Conservation (phyloP, 2,113 vertebrate genomes). For the Dicaeum eximium region DNA sequence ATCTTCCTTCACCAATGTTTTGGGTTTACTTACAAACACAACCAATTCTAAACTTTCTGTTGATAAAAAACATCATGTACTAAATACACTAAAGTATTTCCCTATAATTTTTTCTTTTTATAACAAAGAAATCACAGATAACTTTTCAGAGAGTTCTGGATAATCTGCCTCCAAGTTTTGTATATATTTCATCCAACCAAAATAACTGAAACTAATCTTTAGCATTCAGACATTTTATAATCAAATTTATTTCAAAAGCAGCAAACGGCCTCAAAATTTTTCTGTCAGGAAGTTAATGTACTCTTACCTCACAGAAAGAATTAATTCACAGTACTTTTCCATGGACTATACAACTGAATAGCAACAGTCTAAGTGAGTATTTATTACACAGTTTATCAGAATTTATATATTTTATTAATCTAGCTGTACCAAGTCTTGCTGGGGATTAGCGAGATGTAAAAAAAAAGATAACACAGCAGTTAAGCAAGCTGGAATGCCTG, state of each 20-base stretch:
- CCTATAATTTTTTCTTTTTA: neutral
- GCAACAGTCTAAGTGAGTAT: neutral
- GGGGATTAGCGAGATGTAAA: neutral
- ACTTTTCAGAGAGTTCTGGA: neutral
- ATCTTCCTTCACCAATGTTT: neutral
- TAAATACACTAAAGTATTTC: neutral
- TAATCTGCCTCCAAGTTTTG: neutral
- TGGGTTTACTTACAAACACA: neutral
- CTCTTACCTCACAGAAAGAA: neutral
- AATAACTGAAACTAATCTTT: neutral
- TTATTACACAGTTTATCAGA: neutral
- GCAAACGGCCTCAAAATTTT: neutral
- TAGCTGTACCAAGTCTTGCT: neutral
- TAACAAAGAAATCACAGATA: neutral
- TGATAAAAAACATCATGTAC: neutral
- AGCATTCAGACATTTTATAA: neutral
- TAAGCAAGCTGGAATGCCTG: neutral
- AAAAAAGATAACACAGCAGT: neutral
- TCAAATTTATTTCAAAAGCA: neutral
- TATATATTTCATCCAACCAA: neutral
- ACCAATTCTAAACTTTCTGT: neutral
- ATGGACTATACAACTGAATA: neutral
- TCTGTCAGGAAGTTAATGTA: neutral
- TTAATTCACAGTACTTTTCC: neutral
- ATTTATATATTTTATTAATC: neutral